phyloP scores from a whole-genome alignment of 1,140 invertebrate species.

The Bombus turneri region DNA sequence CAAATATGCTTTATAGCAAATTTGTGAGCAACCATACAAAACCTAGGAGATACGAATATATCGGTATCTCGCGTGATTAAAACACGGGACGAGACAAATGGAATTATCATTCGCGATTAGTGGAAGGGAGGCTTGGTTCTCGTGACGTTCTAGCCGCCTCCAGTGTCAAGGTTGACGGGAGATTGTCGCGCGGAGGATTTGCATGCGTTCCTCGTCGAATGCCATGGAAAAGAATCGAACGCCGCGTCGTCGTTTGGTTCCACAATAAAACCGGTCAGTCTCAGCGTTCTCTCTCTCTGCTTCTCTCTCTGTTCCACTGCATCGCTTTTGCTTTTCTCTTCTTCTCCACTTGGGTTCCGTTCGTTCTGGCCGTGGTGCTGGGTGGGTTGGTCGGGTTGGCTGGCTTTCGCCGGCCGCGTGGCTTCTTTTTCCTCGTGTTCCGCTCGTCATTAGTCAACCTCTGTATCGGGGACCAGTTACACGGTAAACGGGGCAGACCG shows the following conservation, averaged over 20 bases:
- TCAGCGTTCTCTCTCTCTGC: slow-evolving; percentile 16
- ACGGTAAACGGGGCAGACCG: slow-evolving; percentile 22
- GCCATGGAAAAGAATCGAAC: slow-evolving; percentile 37
- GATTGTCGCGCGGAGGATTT: slow-evolving; percentile 35
- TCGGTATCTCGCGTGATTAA: neutral
- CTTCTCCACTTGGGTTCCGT: neutral
- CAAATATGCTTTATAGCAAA: too few relatives aligned
- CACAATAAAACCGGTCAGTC: slow-evolving; percentile 63
- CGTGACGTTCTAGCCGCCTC: neutral
- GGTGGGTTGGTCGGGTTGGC: neutral
- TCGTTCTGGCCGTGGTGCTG: neutral
- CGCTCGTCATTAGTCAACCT: slow-evolving; percentile 51
- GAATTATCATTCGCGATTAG: neutral
- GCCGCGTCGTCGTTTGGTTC: slow-evolving; percentile 21
- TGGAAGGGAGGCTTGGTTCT: neutral
- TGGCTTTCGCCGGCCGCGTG: slow-evolving; percentile 45
- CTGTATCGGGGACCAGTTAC: slow-evolving; percentile 30
- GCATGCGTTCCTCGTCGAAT: neutral
- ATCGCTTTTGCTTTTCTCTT: neutral
- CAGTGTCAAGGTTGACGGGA: slow-evolving; percentile 39
- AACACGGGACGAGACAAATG: neutral
- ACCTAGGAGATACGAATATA: too few relatives aligned
- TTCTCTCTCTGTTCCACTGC: neutral
- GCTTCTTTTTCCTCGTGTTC: slow-evolving; percentile 37
- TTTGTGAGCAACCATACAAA: too few relatives aligned